Conservation (phyloP, 53 echinoderm and acorn worm genomes). For the Arbacia lixula region DNA sequence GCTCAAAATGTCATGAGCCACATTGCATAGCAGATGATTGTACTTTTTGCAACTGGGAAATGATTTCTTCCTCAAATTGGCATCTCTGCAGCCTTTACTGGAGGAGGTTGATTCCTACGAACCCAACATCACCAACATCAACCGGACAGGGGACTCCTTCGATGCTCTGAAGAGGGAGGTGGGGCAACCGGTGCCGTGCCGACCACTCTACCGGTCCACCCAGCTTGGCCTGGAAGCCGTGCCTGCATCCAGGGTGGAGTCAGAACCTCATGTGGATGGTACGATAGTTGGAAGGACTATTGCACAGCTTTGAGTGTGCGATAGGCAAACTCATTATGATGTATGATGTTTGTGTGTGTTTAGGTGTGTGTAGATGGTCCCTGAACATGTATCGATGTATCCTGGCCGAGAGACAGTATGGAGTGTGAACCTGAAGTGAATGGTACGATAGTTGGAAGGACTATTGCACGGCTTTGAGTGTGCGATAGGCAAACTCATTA, state of each 20-base stretch:
- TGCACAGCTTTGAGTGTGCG: too few relatives aligned
- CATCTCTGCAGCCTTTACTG: conserved; percentile 66
- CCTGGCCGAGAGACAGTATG: conserved; percentile 68
- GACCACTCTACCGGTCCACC: conserved; percentile 79
- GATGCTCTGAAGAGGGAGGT: conserved; percentile 79
- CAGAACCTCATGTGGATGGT: conserved; percentile 80
- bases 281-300: background rate
- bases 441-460: conserved; percentile 59
- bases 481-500: too few relatives aligned
- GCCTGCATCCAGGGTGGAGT: conserved; percentile 74
- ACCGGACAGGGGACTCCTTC: conserved; percentile 71
- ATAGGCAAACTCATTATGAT: too few relatives aligned
- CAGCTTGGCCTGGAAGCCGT: conserved; percentile 75
- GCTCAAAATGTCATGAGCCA: too few relatives aligned
- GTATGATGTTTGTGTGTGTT: too few relatives aligned
- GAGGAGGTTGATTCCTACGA: conserved; percentile 92
- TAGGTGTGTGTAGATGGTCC: too few relatives aligned
- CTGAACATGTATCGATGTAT: too few relatives aligned
- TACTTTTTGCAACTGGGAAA: too few relatives aligned
- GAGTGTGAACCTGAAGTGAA: conserved; percentile 75
- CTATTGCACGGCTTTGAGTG: too few relatives aligned
- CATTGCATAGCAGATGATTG: too few relatives aligned
- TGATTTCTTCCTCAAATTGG: too few relatives aligned
- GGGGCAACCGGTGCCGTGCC: conserved; percentile 68
- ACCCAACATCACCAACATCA: conserved; percentile 78